These are phyloP conservation scores for Nebria ingens DNA, from an alignment of 1,140 invertebrate species.

Conservation along the genomic window DNA sequence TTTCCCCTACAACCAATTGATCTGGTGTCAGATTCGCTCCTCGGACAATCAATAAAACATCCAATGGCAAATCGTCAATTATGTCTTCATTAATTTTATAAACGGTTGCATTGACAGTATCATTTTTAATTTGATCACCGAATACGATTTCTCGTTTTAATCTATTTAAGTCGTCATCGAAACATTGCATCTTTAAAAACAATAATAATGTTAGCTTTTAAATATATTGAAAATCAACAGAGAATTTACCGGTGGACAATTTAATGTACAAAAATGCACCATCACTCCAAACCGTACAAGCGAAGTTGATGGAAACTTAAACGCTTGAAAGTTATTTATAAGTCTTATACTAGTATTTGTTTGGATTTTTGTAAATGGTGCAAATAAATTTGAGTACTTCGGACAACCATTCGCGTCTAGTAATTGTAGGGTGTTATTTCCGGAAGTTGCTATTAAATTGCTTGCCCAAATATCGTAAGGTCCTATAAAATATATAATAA, in stretches of 20 bases:
- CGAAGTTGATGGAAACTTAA: slow-evolving; percentile 39
- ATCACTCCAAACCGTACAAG: slow-evolving; percentile 39
- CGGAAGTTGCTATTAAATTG: slow-evolving; percentile 41
- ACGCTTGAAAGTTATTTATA: slow-evolving; percentile 36
- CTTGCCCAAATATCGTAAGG: slow-evolving; percentile 40
- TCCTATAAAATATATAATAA: slow-evolving; percentile 16
- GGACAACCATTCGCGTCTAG: slow-evolving; percentile 52
- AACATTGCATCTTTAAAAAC: neutral
- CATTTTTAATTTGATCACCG: neutral
- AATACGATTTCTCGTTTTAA: slow-evolving; percentile 12
- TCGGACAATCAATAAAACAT: slow-evolving; percentile 36
- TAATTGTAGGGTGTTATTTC: slow-evolving; percentile 36
- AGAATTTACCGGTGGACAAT: slow-evolving; percentile 28
- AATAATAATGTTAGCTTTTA: neutral
- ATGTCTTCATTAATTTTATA: slow-evolving; percentile 20
- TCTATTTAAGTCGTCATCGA: slow-evolving; percentile 1
- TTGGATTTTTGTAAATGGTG: slow-evolving; percentile 28
- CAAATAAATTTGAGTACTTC: slow-evolving; percentile 41
- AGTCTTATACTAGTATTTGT: slow-evolving; percentile 29
- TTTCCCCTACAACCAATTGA: slow-evolving; percentile 36
- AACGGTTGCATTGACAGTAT: slow-evolving; percentile 21
- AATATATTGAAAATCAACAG: slow-evolving; percentile 4
- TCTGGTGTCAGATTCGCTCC: slow-evolving; percentile 32
- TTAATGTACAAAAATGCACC: slow-evolving; percentile 36
- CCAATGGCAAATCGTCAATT: slow-evolving; percentile 32